A percentile compares a stretch with the other conserved stretches of the same genome.
phyloP scores from a whole-genome alignment of 2,888 invertebrate species.

The Quadriops clusia region DNA sequence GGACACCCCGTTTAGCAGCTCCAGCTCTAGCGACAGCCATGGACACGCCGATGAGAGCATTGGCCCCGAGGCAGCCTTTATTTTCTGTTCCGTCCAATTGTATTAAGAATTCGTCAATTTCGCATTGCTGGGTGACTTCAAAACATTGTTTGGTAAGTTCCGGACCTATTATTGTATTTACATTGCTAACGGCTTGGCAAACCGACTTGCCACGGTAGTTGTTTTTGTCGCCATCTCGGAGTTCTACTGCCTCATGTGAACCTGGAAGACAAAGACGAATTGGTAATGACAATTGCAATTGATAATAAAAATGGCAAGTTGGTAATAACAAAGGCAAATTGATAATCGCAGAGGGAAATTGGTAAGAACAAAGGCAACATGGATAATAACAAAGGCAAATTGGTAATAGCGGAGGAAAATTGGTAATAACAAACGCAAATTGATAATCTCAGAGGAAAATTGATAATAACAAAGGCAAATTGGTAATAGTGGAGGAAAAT shows the following conservation, averaged over 20 bases:
- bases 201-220: slow-evolving; percentile 96
- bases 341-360: too few relatives aligned
- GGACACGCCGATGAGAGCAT: slow-evolving; percentile 95
- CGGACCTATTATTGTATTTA: slow-evolving; percentile 71
- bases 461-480: too few relatives aligned
- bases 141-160: slow-evolving; percentile 66
- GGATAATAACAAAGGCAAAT: too few relatives aligned
- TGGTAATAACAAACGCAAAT: too few relatives aligned
- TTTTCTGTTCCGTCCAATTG: slow-evolving; percentile 93
- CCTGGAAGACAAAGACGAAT: slow-evolving; percentile 31
- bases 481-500: too few relatives aligned
- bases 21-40: slow-evolving; percentile 96
- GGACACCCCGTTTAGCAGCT: slow-evolving; percentile 84
- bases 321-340: too few relatives aligned
- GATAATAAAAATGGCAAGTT: too few relatives aligned
- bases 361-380: too few relatives aligned
- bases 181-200: slow-evolving; percentile 80
- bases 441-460: too few relatives aligned
- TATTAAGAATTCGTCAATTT: slow-evolving; percentile 78
- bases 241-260: slow-evolving; percentile 92
- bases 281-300: not conserved
- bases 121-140: slow-evolving; percentile 81
- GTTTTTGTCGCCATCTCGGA: slow-evolving; percentile 81
- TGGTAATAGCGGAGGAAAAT: too few relatives aligned
- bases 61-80: slow-evolving; percentile 92